Conservation (phyloP, 2,113 vertebrate genomes). For the Tringa solitaria region DNA sequence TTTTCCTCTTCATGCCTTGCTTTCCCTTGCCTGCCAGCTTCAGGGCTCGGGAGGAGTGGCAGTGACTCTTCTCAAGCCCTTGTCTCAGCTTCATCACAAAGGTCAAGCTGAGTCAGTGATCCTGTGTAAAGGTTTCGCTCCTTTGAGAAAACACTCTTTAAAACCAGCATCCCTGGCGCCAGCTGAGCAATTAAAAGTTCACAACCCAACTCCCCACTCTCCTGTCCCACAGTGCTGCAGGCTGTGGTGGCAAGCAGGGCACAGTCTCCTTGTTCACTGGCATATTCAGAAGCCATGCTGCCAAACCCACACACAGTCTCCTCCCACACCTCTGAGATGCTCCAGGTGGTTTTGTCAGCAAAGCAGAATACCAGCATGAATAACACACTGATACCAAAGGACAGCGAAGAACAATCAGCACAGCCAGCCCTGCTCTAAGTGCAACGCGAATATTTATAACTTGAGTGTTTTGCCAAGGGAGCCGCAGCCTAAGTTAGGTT, state of each 20-base stretch:
- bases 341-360: background rate
- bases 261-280: background rate
- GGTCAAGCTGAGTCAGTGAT: background rate
- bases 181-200: background rate
- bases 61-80: background rate
- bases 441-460: constrained; percentile 53
- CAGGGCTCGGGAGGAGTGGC: background rate
- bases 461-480: background rate
- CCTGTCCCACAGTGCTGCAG: background rate
- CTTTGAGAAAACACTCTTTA: background rate
- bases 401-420: background rate
- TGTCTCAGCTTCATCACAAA: background rate
- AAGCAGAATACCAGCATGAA: background rate
- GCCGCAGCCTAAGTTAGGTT: background rate
- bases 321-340: background rate
- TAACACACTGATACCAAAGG: background rate
- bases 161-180: background rate
- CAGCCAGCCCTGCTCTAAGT: background rate
- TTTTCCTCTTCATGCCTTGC: background rate
- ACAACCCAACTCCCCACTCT: background rate
- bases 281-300: background rate
- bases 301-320: background rate
- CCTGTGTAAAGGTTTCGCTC: accelerated
- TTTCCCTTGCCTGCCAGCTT: background rate
- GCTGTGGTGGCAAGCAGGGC: background rate